These are phyloP conservation scores for Limnephilus marmoratus DNA, from an alignment of 2,888 invertebrate genomes.

Conservation along the genomic window DNA sequence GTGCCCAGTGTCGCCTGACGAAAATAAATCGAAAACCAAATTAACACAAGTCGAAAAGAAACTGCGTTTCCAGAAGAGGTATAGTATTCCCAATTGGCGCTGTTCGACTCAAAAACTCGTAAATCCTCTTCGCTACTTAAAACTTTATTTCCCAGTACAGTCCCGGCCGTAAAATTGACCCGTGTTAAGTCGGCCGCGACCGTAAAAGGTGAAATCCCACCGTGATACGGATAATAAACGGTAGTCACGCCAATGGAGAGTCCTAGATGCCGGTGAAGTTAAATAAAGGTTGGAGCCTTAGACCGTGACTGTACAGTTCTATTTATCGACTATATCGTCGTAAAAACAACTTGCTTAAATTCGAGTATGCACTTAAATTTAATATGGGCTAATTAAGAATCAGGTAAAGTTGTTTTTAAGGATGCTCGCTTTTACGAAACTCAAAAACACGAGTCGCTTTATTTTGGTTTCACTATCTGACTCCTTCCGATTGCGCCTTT, in stretches of 20 bases:
- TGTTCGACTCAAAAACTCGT: neutral
- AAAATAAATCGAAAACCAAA: neutral
- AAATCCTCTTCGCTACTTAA: neutral
- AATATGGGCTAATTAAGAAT: too few species aligned
- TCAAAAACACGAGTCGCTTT: too few species aligned
- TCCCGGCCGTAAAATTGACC: conserved; percentile 27
- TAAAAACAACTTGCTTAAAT: too few species aligned
- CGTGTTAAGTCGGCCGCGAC: conserved; percentile 29
- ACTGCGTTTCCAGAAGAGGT: neutral
- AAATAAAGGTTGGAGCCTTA: neutral
- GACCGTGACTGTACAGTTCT: neutral
- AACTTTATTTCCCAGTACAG: conserved; percentile 2
- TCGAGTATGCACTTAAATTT: too few species aligned
- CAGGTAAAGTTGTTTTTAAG: too few species aligned
- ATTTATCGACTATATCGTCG: neutral
- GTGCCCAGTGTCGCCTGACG: neutral
- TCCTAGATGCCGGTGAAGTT: neutral
- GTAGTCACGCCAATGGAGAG: neutral
- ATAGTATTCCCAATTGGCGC: neutral
- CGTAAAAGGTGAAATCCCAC: conserved; percentile 10
- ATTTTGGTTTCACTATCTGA: too few species aligned
- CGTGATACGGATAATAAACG: conserved; percentile 22
- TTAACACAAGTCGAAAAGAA: neutral
- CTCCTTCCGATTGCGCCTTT: too few species aligned
- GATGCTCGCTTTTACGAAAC: too few species aligned